A percentile compares a stretch with the other conserved stretches of the same genome.
phyloP scores from a whole-genome alignment of 2,797 vertebrate species.

The Gambelia wislizenii region DNA sequence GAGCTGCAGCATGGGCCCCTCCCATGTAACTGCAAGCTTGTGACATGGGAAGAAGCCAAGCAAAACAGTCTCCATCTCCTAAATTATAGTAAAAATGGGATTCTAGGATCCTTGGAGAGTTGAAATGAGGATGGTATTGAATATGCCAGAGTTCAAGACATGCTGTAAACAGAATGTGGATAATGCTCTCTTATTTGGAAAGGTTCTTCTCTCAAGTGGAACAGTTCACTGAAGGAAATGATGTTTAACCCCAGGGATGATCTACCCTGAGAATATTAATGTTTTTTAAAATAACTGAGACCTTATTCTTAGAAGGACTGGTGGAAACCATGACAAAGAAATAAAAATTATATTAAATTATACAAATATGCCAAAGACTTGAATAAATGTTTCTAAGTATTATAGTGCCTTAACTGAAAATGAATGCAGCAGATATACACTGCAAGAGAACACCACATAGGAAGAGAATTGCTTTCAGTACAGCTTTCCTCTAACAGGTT shows the following conservation, averaged over 20 bases:
- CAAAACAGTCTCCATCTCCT: not conserved
- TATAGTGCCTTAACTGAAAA: not conserved
- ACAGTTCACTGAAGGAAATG: not conserved
- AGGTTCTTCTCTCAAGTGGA: not conserved
- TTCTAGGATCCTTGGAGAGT: not conserved
- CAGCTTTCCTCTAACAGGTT: conserved; percentile 26
- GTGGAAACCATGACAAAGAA: not conserved
- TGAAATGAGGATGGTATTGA: not conserved
- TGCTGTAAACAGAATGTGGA: not conserved
- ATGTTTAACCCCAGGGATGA: not conserved
- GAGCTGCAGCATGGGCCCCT: not conserved
- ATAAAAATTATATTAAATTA: conserved; percentile 17
- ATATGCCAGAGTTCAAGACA: not conserved
- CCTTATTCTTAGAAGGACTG: not conserved
- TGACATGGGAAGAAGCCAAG: not conserved
- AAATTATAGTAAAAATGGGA: not conserved
- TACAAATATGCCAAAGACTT: not conserved
- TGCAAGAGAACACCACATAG: not conserved
- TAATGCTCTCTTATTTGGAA: not conserved
- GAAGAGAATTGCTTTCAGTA: conserved; percentile 16
- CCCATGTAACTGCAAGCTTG: not conserved
- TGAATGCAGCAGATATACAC: not conserved
- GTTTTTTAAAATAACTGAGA: not conserved
- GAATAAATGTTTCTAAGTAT: conserved; percentile 14
- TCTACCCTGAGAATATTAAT: not conserved